Percentiles rank a stretch among this genome's conserved stretches.
phyloP scores from a whole-genome alignment of 1,140 invertebrate genomes.

The Neodiprion fabricii region DNA sequence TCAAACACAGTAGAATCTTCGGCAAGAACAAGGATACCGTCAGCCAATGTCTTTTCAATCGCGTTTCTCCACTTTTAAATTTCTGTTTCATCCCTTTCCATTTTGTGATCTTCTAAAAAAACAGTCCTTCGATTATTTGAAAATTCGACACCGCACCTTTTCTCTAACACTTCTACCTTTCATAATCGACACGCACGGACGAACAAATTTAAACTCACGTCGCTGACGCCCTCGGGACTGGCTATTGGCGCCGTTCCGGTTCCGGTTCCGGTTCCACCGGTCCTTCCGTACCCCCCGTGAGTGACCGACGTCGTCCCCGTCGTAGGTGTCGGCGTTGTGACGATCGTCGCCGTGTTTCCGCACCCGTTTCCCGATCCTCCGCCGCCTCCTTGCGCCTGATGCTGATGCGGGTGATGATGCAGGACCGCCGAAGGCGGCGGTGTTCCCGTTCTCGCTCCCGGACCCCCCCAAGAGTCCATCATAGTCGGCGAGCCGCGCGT shows the following conservation, averaged over 20 bases:
- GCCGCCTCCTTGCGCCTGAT: slow-evolving; percentile 30
- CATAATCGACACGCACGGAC: neutral
- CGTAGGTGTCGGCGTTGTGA: neutral
- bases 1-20: too few species aligned
- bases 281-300: slow-evolving; percentile 20
- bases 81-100: too few species aligned
- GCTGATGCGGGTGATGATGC: slow-evolving; percentile 51
- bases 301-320: neutral
- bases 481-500: slow-evolving; percentile 63
- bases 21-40: too few species aligned
- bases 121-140: too few species aligned
- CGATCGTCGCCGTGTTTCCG: slow-evolving; percentile 1
- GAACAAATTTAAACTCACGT: slow-evolving; percentile 44
- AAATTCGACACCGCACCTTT: too few species aligned
- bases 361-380: slow-evolving; percentile 30
- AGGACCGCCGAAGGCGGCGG: slow-evolving; percentile 49
- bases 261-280: slow-evolving; percentile 36
- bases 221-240: slow-evolving; percentile 61
- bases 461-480: slow-evolving; percentile 57
- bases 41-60: too few species aligned
- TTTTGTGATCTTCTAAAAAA: too few species aligned
- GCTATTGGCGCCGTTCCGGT: slow-evolving; percentile 57
- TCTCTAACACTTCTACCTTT: too few species aligned
- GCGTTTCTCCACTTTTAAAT: too few species aligned
- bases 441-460: slow-evolving; percentile 44